phyloP scores from a whole-genome alignment of 2,113 vertebrate genomes.

The Grantiella picta region DNA sequence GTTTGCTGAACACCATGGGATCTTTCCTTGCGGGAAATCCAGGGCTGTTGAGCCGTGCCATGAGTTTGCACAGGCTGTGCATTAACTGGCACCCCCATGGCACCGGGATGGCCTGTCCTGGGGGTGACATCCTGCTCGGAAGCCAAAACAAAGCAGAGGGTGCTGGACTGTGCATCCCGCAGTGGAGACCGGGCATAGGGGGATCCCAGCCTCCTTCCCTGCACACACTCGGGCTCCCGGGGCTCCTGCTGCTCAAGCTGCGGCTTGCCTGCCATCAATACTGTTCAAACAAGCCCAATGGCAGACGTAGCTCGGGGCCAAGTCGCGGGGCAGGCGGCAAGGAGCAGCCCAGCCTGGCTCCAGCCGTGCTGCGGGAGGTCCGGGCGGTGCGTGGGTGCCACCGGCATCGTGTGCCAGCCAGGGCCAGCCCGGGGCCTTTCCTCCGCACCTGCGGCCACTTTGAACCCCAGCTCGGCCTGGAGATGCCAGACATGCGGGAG shows the following conservation, averaged over 20 bases:
- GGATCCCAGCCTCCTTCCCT: rapidly evolving
- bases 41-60: neutral
- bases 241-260: neutral
- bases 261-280: constrained; percentile 3
- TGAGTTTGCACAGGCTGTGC: rapidly evolving
- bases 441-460: neutral
- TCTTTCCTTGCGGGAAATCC: neutral
- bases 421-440: neutral
- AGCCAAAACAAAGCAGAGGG: rapidly evolving
- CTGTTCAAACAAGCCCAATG: neutral
- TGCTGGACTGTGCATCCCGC: rapidly evolving
- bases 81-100: rapidly evolving
- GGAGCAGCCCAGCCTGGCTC: neutral
- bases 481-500: neutral
- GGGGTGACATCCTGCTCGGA: neutral
- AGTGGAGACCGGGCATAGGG: rapidly evolving
- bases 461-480: neutral
- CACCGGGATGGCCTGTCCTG: neutral
- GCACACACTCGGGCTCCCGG: neutral
- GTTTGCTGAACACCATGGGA: neutral
- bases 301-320: constrained; percentile 57
- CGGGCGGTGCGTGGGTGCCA: neutral
- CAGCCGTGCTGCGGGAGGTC: constrained; percentile 20
- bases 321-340: neutral
- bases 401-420: neutral